Evolutionary conservation across 2,888 invertebrate genomes (phyloP), one percentile per base, ranked within the genome.

Genomic region (Drosophila nigricruria): DNA sequence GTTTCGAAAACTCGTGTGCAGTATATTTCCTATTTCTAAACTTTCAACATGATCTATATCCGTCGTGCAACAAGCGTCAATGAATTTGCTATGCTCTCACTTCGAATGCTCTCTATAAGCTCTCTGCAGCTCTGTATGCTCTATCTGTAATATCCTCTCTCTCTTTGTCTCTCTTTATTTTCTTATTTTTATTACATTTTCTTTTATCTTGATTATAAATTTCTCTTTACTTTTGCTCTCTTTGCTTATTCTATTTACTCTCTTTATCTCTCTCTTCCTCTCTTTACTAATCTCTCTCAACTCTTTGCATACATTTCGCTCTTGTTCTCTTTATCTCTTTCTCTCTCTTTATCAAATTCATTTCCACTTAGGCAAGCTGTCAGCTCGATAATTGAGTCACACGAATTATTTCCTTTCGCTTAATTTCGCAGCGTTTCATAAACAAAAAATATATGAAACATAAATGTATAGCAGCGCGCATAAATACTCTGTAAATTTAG

Each of bases 351-450:
- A 16, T 60, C 30, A 60, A 32, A 27, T 52, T 53, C 43, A 30
- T 40, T 45, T 45, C 71, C 79, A 73, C 73, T 82, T 76, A 67
- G 57, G 52, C 32, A 45, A 36, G 70, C 76, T 83, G 88, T 79
- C 88, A 89, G 75, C 62, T 36, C 36, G 47, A 72, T 85, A 84
- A 88, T 84, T 85, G 90, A 83, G 65, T 82, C 86, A 78, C 75
- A 66, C 62, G 71, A 64, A 72, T 54, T 40, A 71, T 73, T 88
- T 85, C 63, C 69, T 30, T 18, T 72, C 30, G 65, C 61, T 49
- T 32, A 18, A 18, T 42, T 64, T 69, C 57, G 76, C 73, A 63
- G 52, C 61, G 62, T 73, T 89, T 89, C 62, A 85, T 76, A 88
- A 89, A 89, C 85, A 85, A 88, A 50, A 69, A 67, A 54, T 27